phyloP scores from a whole-genome alignment of 2,797 vertebrate species.

The Lophius americanus region DNA sequence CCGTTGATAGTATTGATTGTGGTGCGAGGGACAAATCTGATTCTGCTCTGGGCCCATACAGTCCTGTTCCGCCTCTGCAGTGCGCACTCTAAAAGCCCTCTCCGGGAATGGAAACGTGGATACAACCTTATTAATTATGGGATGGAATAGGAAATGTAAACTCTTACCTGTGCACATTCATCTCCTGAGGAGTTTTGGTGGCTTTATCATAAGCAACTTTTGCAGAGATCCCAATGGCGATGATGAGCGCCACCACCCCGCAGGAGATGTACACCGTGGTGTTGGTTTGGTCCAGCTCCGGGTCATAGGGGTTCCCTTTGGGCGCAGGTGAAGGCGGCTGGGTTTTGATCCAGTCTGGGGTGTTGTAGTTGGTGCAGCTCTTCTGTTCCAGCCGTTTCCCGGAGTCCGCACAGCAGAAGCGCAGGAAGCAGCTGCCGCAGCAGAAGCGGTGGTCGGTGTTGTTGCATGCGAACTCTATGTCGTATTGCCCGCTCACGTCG shows the following conservation, averaged over 20 bases:
- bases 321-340: constrained; percentile 84
- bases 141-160: too few relatives aligned
- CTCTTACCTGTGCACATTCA: constrained; percentile 97
- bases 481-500: constrained; percentile 96
- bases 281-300: constrained; percentile 95
- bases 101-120: too few relatives aligned
- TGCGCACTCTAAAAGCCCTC: background rate
- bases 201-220: constrained; percentile 98
- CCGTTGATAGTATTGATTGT: too few relatives aligned
- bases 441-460: constrained; percentile 97
- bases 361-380: constrained; percentile 94
- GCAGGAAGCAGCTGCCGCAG: constrained; percentile 97
- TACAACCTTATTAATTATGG: too few relatives aligned
- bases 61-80: too few relatives aligned
- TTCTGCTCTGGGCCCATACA: too few relatives aligned
- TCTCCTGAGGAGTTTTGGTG: constrained; percentile 94
- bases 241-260: constrained; percentile 92
- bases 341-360: constrained; percentile 93
- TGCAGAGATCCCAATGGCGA: constrained; percentile 91
- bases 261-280: constrained; percentile 97
- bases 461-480: constrained; percentile 97
- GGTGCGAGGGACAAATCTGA: too few relatives aligned
- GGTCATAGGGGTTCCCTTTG: constrained; percentile 92
- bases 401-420: constrained; percentile 96
- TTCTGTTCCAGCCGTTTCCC: constrained; percentile 93